Evolutionary conservation across 2,888 invertebrate species (phyloP).

Genomic region (Marasmarcha lunaedactyla): DNA sequence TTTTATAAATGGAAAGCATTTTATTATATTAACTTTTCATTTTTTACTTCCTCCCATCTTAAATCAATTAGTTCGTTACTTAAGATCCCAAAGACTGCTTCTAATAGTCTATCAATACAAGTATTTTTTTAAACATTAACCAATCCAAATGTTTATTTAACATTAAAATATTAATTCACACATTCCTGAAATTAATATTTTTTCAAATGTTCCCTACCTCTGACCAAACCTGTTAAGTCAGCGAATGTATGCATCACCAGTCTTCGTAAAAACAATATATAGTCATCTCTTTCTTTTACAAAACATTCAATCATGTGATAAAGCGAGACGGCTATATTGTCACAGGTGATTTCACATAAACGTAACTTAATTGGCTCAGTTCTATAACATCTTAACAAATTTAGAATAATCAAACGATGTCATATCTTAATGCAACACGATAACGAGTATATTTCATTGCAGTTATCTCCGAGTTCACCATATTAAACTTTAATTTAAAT

Average conservation of each 20-base stretch:
- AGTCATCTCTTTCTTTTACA: constrained; percentile 28
- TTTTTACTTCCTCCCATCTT: too few species aligned
- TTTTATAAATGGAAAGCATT: too few species aligned
- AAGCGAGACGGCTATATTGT: constrained; percentile 26
- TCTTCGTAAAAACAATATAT: constrained; percentile 22
- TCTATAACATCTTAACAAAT: constrained; percentile 26
- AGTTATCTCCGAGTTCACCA: constrained; percentile 35
- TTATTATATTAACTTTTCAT: too few species aligned
- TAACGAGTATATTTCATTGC: constrained; percentile 23
- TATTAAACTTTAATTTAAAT: not conserved
- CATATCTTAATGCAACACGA: constrained; percentile 11
- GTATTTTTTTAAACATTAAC: too few species aligned
- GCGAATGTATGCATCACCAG: constrained; percentile 44
- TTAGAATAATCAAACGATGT: constrained; percentile 19
- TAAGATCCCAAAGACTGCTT: too few species aligned
- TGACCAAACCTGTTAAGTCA: constrained; percentile 59
- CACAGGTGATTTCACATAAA: constrained; percentile 33
- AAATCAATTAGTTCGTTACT: too few species aligned
- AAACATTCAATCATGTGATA: constrained; percentile 13
- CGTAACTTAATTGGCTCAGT: constrained; percentile 27
- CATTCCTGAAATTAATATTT: too few species aligned
- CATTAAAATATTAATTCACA: too few species aligned
- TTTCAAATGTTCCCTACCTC: constrained; percentile 23
- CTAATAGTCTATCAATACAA: too few species aligned
- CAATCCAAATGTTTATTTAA: too few species aligned